Evolutionary conservation across 2,888 invertebrate genomes (phyloP).

Genomic region (Drosophila trichaetosa): DNA sequence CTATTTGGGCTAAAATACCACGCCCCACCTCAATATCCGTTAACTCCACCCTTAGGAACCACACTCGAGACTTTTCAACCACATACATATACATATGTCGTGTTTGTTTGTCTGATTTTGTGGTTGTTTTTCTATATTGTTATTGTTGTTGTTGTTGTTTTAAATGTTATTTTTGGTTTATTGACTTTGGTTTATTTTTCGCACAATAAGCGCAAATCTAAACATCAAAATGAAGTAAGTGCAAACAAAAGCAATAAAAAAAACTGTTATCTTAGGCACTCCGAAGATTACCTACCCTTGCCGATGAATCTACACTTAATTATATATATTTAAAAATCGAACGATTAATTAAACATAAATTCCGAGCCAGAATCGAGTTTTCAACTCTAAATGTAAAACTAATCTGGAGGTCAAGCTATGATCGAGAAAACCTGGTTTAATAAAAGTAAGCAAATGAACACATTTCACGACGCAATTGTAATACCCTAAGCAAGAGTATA

Average conservation of each 20-base stretch:
- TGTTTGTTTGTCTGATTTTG: constrained; percentile 46
- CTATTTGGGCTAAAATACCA: constrained; percentile 15
- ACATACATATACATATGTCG: constrained; percentile 4
- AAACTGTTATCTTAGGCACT: background rate
- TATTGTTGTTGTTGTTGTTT: constrained; percentile 29
- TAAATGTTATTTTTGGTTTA: constrained; percentile 53
- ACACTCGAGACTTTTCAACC: constrained; percentile 28
- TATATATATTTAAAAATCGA: background rate
- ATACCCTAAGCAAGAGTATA: background rate
- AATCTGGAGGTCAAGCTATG: background rate
- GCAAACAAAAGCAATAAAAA: constrained; percentile 52
- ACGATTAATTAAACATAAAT: background rate
- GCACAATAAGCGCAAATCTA: constrained; percentile 69
- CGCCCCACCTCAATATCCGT: constrained; percentile 6
- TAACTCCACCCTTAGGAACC: constrained; percentile 22
- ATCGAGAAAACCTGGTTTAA: too few species aligned
- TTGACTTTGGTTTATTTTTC: constrained; percentile 74
- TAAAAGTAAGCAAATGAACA: background rate
- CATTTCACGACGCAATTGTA: background rate
- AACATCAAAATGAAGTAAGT: constrained; percentile 66
- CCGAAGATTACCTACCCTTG: background rate
- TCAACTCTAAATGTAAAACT: background rate
- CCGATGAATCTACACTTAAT: background rate
- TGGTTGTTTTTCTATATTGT: constrained; percentile 26
- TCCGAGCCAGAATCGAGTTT: background rate